Base-by-base conservation (phyloP, 2,113 vertebrate species). In the Camelus dromedarius region DNA sequence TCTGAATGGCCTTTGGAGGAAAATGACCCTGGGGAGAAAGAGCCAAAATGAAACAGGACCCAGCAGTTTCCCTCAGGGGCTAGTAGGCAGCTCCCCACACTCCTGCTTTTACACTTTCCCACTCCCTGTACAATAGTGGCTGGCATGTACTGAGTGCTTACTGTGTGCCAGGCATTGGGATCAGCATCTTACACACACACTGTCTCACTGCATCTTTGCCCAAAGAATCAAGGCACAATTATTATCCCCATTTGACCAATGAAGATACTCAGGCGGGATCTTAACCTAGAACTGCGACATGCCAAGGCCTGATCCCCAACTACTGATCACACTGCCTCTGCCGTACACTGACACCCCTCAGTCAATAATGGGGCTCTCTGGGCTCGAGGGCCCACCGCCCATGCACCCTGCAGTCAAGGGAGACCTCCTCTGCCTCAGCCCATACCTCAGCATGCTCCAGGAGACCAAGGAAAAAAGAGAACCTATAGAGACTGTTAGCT, bases 1-100 rank as follows among this genome's bases (percentile, higher is more conserved):
- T 97, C 26, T 98, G 95, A 82, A 99, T 97, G 89, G 98, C 96
- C 87, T 90, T 98, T 30, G 93, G 97, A 97, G 97, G 98, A 67
- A 99, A 98, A 67, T 94, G 97, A 93, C 97, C 98, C 98, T 99
- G 93, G 69, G 80, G 77, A 98, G 95, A 98, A 69, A 98, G 22
- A 35, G 38, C 35, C 38, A 79, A 62, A 96, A 35, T 77, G 83
- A 96, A 1, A 54, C 28, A 89, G 72, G 70, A 76, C 22, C 52
- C 24, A 70, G 72, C 35, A 80, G 72, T 50, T 42, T 50, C 28
- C 32, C 18, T 52, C 80, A 30, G 20, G 35, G 22, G 60, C 60
- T 3, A 26, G 77, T 1, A 8, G 64, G 35, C 69, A 50, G 79
- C 58, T 76, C 77, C 72, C 82, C 50, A 83, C 3, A 89, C 14